Evolutionary conservation across 2,888 invertebrate genomes (phyloP), one percentile per base, ranked within the genome.

Genomic region (Theretra japonica): DNA sequence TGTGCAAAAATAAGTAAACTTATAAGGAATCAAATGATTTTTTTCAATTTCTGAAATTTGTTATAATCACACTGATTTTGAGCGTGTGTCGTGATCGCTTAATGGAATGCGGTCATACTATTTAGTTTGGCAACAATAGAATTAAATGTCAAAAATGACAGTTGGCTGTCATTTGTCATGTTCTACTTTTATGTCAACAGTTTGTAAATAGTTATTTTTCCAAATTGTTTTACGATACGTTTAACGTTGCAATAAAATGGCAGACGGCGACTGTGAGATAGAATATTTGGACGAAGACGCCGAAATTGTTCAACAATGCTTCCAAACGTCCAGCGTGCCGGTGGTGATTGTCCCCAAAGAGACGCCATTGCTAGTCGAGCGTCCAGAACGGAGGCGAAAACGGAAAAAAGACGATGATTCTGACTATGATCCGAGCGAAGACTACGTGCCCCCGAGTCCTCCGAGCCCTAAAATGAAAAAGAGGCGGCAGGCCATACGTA

Each of bases 271-370:
- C 21, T 83, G 84, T 59, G 92, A 92, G 75, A 92, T 94, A 73
- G 94, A 94, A 82, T 94, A 87, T 78, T 82, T 94, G n/a, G 94
- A 94, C 73, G 94, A 94, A 79, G 94, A 94, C 69, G 94, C 89
- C 4, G 93, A 93, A 21, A 86, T 94, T 3, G 90, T 94, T 4
- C 90, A 92, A 74, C 90, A 92, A 77, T 94, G 89, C 74, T 89
- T 94, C 0, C 88, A 89, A 76, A 75, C 75, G n/a, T 73, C 77
- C 0, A 71, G 73, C 56, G 58, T 11, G 71, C 73, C 58, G 59
- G 60, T 41, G 59, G 62, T 69, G 56, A 65, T 70, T 70, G 59
- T 75, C 33, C 70, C 73, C 50, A 70, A 77, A 57, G 73, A 72
- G 25, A 74, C 75, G 53, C 70, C 85, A 15, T 73, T 88, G 25